Base-by-base conservation (phyloP, 2,888 invertebrate species). In the Drosophila kambysellisi region DNA sequence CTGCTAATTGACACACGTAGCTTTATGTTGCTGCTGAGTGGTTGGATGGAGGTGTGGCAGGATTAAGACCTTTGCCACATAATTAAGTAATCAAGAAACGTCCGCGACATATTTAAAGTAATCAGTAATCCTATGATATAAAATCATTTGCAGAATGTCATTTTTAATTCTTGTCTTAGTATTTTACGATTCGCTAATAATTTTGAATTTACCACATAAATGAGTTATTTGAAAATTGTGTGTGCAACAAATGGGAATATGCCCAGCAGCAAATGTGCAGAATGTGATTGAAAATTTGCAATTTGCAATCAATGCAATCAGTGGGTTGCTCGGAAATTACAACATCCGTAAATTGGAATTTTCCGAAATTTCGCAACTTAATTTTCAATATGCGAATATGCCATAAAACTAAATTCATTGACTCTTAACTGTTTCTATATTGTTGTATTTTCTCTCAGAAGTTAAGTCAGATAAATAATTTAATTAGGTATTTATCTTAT, bases 1-100 rank as follows among this genome's bases (percentile, higher is more conserved):
- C 71, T 74, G 81, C 82, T 83, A 83, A 83, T 83, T 85, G 83
- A 76, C 65, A 61, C 70, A 78, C 65, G 76, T 78, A 71, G 71
- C 53, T 29, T 37, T 43, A 46, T 54, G 50, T 35, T 43, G 12
- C 5, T 57, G 32, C 8, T 9, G 20, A 1, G 30, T 20, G 33
- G 17, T 6, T n/a, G 56, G 32, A 5, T 6, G 29, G 48, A 7
- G 25, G 4, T 33, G 72, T 35, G 17, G 51, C 64, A 62, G 73
- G 67, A 66, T 76, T 76, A 60, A 58, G 63, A 60, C 57, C 56
- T 50, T 54, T 63, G 75, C 52, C 74, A 56, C 59, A 62, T 79
- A 79, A 79, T 79, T 79, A 41, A 79, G 76, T 79, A 73, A 79
- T 61, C 65, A 51, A 12, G 39, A n/a, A 62, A 73, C 66, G 65